These are phyloP conservation scores for Microctonus hyperodae DNA, from an alignment of 2,888 invertebrate genomes.

Conservation along the genomic window DNA sequence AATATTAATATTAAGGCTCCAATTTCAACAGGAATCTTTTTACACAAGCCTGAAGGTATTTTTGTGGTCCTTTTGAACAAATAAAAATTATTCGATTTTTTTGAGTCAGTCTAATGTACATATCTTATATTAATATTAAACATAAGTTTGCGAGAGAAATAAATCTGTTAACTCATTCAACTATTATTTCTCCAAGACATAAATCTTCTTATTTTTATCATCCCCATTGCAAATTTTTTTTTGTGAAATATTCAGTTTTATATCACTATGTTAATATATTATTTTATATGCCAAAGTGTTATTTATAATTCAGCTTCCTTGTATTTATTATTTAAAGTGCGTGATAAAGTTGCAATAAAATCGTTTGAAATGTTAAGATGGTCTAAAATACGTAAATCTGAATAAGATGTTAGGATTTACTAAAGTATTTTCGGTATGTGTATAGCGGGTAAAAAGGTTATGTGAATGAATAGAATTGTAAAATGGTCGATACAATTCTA, in stretches of 20 bases:
- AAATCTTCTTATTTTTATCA: no score
- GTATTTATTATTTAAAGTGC: not conserved
- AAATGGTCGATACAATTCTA: conserved; percentile 4
- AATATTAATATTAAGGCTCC: no score
- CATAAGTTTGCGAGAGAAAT: no score
- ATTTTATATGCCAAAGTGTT: not conserved
- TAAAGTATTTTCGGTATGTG: conserved; percentile 23
- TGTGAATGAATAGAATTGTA: conserved; percentile 2
- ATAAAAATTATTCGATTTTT: no score
- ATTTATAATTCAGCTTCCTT: not conserved
- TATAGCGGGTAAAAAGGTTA: conserved; percentile 8
- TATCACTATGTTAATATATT: not conserved
- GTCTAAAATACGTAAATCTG: not conserved
- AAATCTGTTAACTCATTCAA: no score
- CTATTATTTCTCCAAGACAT: no score
- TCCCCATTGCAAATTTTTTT: not conserved
- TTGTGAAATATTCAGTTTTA: not conserved
- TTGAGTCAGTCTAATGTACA: no score
- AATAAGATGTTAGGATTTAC: conserved; percentile 10
- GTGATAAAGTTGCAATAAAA: not conserved
- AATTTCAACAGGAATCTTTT: no score
- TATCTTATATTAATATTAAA: not conserved
- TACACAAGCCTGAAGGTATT: no score
- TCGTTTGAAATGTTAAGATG: not conserved
- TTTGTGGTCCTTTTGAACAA: no score